Evolutionary conservation across 2,888 invertebrate genomes (phyloP).

Genomic region (Bombyx huttoni): DNA sequence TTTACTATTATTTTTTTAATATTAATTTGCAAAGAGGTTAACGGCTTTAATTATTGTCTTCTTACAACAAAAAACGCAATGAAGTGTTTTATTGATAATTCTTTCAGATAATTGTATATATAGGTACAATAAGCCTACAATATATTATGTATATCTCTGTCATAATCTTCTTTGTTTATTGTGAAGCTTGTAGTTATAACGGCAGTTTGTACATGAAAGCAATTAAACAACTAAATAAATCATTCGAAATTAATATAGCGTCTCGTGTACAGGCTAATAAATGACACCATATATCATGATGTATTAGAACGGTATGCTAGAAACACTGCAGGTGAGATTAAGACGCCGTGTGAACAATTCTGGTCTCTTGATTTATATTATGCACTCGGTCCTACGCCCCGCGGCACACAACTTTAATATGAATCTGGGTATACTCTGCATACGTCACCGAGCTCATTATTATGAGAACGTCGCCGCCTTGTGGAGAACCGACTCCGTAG

Average conservation of each 20-base stretch:
- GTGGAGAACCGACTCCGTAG: neutral
- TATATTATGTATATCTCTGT: no score
- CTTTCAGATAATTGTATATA: no score
- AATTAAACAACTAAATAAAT: slow-evolving; percentile 14
- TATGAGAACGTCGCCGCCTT: neutral
- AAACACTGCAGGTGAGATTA: slow-evolving; percentile 47
- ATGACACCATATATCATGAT: slow-evolving; percentile 51
- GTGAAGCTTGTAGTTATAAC: slow-evolving; percentile 3
- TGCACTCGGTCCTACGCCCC: slow-evolving; percentile 19
- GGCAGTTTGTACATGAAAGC: slow-evolving; percentile 7
- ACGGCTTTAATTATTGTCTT: no score
- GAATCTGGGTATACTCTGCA: slow-evolving; percentile 22
- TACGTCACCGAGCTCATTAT: slow-evolving; percentile 9
- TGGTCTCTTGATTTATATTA: slow-evolving; percentile 36
- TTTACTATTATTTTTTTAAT: no score
- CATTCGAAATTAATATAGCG: slow-evolving; percentile 20
- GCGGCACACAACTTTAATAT: slow-evolving; percentile 18
- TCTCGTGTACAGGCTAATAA: slow-evolving; percentile 29
- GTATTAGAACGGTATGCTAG: slow-evolving; percentile 35
- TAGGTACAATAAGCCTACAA: no score
- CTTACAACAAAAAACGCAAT: no score
- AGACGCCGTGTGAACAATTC: slow-evolving; percentile 28
- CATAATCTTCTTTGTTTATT: neutral
- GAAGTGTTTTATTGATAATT: no score
- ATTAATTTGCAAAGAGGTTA: no score